Evolutionary conservation across 2,797 vertebrate genomes (phyloP), one percentile per base, ranked within the genome.

Genomic region (Poeciliopsis gracilis): DNA sequence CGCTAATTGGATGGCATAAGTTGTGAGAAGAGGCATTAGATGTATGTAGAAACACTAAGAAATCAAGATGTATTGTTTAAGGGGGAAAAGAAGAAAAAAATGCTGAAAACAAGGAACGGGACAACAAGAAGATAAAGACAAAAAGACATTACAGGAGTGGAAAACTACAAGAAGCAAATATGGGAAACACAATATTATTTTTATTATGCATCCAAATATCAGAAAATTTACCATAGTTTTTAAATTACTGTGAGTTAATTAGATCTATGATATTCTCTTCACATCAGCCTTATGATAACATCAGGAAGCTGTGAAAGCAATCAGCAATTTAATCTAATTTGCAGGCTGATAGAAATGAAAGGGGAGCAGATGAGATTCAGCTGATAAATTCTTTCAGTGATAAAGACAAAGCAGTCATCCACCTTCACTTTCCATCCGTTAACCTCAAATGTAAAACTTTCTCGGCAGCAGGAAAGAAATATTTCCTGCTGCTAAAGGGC

Each of bases 1-100:
- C 51, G n/a, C n/a, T 88, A 86, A 89, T 81, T 90, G 77, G 82
- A 9, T 46, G 30, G 46, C 55, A 33, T 43, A 57, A 66, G 80
- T 61, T 1, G n/a, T 77, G 20, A 69, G 46, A 36, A 78, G 70
- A 23, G 7, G 70, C 0, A 49, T 25, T 36, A 45, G 38, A 71
- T n/a, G 28, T 2, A 59, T 13, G 15, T 13, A 75, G 33, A 10
- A 71, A 18, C 38, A 53, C 33, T 6, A 81, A 33, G 63, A 13
- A 18, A 69, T 69, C 38, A 59, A 66, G 9, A 73, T 5, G 5
- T 23, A 16, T 61, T 49, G 49, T 25, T 43, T 28, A 45, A 23
- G 16, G 30, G 9, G 6, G 18, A 13, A 0, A 12, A 41, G 38
- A 28, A 72, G 25, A 33, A 41, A 36, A 80, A 11, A 28, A 73